Evolutionary conservation across 2,888 invertebrate genomes (phyloP), one percentile per base, ranked within the genome.

Genomic region (Cerastis leucographa): DNA sequence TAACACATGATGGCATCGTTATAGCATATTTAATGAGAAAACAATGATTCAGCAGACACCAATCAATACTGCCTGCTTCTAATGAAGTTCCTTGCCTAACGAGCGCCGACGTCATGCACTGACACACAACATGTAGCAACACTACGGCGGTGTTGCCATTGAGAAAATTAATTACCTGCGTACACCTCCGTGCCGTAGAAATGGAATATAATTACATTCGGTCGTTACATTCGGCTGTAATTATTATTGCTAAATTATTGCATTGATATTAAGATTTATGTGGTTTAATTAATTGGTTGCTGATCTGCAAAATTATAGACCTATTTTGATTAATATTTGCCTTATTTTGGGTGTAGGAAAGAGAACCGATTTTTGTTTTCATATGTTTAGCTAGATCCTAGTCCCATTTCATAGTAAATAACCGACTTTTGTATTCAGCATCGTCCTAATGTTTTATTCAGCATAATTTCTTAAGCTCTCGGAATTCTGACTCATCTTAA

Each of bases 81-180:
- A 84, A 83, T 84, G 69, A 83, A 76, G 81, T 84, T 78, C 73
- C 85, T 78, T 72, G 72, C 73, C 74, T 85, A 78, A 83, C 83
- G 80, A 85, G 74, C 76, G 59, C n/a, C 72, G 49, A 14, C 73
- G 74, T 75, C 76, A 83, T 76, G 62, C 81, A 70, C 67, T 62
- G 66, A 64, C 70, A 75, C 67, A 83, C 54, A 71, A 81, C 70
- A 71, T 85, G 59, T 74, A 35, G 35, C 61, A 61, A 61, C 61
- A 61, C 61, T 61, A 62, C 54, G 54, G 12, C 17, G 73, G 73
- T 76, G 78, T 76, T 74, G 72, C 85, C 70, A 71, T 29, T 74
- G 66, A 67, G 67, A 75, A 82, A 79, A 85, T 85, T 82, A 85
- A 85, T 85, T 82, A 62, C 76, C 64, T 70, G 44, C 51, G 72